Evolutionary conservation across 2,113 vertebrate genomes (phyloP).

Genomic region (Etheostoma spectabile): DNA sequence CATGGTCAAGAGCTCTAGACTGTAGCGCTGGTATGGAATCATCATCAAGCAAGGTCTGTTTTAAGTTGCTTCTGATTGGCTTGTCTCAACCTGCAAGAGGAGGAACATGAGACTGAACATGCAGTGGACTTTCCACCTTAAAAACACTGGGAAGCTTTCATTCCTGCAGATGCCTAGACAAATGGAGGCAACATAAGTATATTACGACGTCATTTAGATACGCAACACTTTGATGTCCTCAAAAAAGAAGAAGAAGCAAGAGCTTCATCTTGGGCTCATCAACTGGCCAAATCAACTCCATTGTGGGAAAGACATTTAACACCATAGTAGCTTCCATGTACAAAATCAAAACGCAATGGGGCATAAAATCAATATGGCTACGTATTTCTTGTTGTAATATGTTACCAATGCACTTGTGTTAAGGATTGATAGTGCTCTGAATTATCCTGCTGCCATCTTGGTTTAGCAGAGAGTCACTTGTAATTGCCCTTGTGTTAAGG

Average conservation of each 20-base stretch:
- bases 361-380: conserved; percentile 6
- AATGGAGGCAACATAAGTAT: not conserved
- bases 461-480: not conserved
- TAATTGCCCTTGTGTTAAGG: not conserved
- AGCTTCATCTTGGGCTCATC: not conserved
- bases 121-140: not conserved
- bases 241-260: not conserved
- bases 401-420: not conserved
- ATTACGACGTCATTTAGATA: not conserved
- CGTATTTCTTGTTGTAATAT: conserved; percentile 3
- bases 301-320: not conserved
- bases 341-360: conserved; percentile 5
- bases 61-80: not conserved
- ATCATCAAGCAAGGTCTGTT: conserved; percentile 9
- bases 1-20: conserved; percentile 17
- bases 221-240: not conserved
- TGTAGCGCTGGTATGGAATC: conserved; percentile 6
- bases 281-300: not conserved
- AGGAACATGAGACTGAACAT: not conserved
- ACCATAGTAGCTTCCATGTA: not conserved
- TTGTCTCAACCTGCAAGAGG: not conserved
- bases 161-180: not conserved
- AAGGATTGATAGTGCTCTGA: not conserved
- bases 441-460: not conserved
- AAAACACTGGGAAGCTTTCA: not conserved